Conservation (phyloP, 2,113 vertebrate genomes). For the Ceyx margarethae region DNA sequence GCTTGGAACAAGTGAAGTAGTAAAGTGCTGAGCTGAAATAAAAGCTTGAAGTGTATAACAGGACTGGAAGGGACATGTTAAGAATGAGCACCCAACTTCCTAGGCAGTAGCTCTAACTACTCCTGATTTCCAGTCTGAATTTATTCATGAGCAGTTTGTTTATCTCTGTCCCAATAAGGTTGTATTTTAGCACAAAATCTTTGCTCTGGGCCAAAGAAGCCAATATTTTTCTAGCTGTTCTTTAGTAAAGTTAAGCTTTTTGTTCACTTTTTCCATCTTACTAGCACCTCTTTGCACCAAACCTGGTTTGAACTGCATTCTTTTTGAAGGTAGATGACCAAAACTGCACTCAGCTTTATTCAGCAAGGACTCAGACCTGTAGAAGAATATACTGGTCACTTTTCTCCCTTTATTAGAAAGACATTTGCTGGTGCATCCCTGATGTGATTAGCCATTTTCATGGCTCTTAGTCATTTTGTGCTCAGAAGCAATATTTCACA, state of each 20-base stretch:
- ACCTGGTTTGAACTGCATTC: background rate
- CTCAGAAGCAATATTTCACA: background rate
- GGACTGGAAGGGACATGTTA: background rate
- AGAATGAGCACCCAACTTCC: background rate
- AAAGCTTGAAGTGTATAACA: background rate
- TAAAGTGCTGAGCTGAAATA: background rate
- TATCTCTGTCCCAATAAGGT: background rate
- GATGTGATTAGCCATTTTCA: background rate
- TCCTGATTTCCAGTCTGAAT: background rate
- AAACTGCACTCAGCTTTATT: background rate
- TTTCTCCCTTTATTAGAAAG: background rate
- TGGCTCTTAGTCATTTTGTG: background rate
- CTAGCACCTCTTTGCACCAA: background rate
- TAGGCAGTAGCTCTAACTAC: background rate
- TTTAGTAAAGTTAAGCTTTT: background rate
- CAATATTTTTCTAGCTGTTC: background rate
- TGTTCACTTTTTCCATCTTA: background rate
- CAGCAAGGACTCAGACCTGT: background rate
- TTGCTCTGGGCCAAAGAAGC: background rate
- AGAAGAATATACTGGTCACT: background rate
- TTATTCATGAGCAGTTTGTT: background rate
- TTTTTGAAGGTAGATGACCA: background rate
- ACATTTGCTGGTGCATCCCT: background rate
- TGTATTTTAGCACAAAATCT: background rate
- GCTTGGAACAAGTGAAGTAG: background rate